A percentile compares a stretch with the other conserved stretches of the same genome.
phyloP scores from a whole-genome alignment of 2,797 vertebrate species.

The Anabacerthia variegaticeps region DNA sequence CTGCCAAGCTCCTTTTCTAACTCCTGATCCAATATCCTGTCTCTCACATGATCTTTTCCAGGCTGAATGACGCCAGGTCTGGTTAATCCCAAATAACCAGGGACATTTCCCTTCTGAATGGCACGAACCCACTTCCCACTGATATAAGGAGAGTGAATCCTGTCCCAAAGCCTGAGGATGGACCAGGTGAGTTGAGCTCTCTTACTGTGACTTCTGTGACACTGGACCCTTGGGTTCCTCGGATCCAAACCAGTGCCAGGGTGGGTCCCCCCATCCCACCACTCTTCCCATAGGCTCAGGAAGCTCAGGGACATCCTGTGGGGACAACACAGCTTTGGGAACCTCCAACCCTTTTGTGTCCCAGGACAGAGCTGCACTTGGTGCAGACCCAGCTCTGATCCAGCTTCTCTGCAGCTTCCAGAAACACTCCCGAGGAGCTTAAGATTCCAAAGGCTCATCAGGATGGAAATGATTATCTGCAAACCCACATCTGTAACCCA shows the following conservation, averaged over 20 bases:
- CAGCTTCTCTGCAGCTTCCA: background rate
- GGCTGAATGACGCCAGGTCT: background rate
- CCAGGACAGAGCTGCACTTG: background rate
- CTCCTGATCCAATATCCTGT: background rate
- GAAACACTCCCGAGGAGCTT: background rate
- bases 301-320: background rate
- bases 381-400: background rate
- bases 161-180: background rate
- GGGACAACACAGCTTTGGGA: background rate
- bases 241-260: background rate
- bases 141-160: background rate
- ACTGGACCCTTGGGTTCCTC: background rate
- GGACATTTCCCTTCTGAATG: background rate
- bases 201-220: background rate
- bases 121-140: background rate
- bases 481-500: background rate
- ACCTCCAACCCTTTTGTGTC: background rate
- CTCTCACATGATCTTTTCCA: background rate
- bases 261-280: background rate
- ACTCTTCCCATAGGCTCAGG: background rate
- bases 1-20: background rate
- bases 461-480: background rate
- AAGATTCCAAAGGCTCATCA: background rate
- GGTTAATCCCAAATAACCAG: background rate
- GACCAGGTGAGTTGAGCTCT: background rate